Evolutionary conservation across 2,797 vertebrate species (phyloP), one percentile per base, ranked within the genome.

Genomic region (Parambassis ranga): DNA sequence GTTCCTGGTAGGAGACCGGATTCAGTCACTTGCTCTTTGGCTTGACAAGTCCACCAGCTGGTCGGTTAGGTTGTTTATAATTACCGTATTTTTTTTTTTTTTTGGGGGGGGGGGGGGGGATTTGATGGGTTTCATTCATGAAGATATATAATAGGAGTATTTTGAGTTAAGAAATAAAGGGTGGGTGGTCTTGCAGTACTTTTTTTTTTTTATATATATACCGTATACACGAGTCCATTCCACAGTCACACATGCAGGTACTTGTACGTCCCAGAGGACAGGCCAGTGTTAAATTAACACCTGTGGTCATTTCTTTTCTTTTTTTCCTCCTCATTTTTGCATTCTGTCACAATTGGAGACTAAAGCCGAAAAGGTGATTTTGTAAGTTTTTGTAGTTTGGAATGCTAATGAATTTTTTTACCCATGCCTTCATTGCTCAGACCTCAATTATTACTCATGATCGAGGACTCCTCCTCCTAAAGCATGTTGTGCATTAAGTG

Each of bases 311-410:
- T 72, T 64, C 36, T 52, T 64, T 75, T 77, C 31, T 74, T 82
- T 69, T 78, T 86, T 68, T 72, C 57, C 58, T 79, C 55, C 55
- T 73, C 52, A 60, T 88, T 80, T 82, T 77, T 85, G 78, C 85
- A 79, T 87, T 82, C 44, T 81, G 55, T 87, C 78, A 76, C 60
- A 81, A 81, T 79, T 86, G 85, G 83, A 91, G 90, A 81, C 83
- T 49, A 91, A 92, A 83, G 89, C 84, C 79, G 83, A 89, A 89
- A 91, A 92, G 88, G 90, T 91, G 90, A 93, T 82, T 86, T 82
- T 15, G 8, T 77, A 68, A 64, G 53, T 85, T 76, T 53, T 63
- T 77, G 23, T 55, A 67, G 59, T 70, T 27, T 65, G 39, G 68
- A 68, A 80, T 83, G 70, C 80, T 72, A 27, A 39, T 71, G 51